Conservation (phyloP, 2,797 vertebrate genomes). For the Eulemur rubriventer region DNA sequence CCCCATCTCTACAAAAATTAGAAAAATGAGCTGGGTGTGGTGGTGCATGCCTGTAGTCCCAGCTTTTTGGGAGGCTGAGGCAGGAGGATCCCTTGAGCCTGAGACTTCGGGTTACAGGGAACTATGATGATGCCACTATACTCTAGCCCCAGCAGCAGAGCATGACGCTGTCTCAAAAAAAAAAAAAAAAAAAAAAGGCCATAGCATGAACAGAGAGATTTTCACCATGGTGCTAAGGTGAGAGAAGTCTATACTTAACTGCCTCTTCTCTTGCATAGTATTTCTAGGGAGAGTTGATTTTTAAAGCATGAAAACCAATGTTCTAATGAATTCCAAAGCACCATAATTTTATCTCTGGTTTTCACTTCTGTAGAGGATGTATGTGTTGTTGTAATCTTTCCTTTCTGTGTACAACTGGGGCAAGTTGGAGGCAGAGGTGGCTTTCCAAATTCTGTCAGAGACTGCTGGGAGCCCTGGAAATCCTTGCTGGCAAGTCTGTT, state of each 20-base stretch:
- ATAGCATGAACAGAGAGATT: not conserved
- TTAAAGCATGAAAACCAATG: not conserved
- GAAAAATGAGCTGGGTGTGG: not conserved
- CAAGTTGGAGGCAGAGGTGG: not conserved
- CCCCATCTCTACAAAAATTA: not conserved
- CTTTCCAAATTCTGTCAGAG: not conserved
- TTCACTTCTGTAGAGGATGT: not conserved
- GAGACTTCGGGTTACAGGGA: not conserved
- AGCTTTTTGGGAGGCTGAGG: not conserved
- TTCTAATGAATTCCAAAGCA: not conserved
- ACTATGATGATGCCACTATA: not conserved
- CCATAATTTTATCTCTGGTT: not conserved
- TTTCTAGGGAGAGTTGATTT: not conserved
- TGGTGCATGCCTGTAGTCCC: not conserved
- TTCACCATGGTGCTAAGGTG: rapidly evolving
- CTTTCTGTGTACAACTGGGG: not conserved
- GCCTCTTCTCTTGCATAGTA: not conserved
- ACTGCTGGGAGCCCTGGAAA: not conserved
- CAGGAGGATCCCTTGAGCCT: not conserved
- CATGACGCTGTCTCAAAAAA: not conserved
- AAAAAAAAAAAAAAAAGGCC: too few relatives aligned
- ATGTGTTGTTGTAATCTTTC: not conserved
- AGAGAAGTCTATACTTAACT: not conserved
- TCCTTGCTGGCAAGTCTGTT: not conserved
- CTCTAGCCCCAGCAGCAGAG: not conserved